Evolutionary conservation across 2,888 invertebrate genomes (phyloP).

Genomic region (Galeruca laticollis): DNA sequence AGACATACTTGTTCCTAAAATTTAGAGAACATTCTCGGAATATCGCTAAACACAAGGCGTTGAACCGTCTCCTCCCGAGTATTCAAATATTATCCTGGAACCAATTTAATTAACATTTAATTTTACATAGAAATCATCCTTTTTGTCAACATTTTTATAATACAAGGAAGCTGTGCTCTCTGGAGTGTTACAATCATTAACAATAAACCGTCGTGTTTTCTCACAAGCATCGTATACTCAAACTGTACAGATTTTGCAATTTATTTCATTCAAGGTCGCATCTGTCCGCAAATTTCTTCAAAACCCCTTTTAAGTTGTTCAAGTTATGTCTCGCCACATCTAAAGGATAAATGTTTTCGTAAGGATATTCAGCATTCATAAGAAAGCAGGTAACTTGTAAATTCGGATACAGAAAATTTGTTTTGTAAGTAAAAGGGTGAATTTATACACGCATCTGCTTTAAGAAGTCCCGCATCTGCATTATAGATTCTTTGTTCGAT

Average conservation of each 20-base stretch:
- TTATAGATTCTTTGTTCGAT: slow-evolving; percentile 29
- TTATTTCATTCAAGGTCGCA: slow-evolving; percentile 38
- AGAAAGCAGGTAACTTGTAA: slow-evolving; percentile 41
- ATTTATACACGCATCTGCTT: slow-evolving; percentile 43
- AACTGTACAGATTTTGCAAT: slow-evolving; percentile 35
- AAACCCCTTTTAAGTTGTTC: slow-evolving; percentile 39
- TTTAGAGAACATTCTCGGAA: no score
- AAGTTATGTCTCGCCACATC: slow-evolving; percentile 41
- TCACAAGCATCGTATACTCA: slow-evolving; percentile 9
- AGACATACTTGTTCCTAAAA: no score
- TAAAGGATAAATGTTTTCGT: slow-evolving; percentile 25
- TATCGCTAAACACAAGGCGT: no score
- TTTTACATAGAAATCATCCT: no score
- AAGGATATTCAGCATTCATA: slow-evolving; percentile 38
- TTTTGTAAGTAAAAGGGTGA: slow-evolving; percentile 47
- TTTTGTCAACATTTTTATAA: no score
- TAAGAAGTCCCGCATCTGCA: slow-evolving; percentile 42
- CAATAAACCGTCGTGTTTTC: background rate
- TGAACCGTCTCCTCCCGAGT: no score
- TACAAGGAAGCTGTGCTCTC: background rate
- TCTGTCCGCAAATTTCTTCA: slow-evolving; percentile 43
- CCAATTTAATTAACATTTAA: no score
- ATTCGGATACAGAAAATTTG: slow-evolving; percentile 36
- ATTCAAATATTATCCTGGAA: no score
- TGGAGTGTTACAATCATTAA: background rate